A percentile compares a stretch with the other conserved stretches of the same genome.
Conservation (phyloP, 2,888 invertebrate species). For the Cerastis leucographa region DNA sequence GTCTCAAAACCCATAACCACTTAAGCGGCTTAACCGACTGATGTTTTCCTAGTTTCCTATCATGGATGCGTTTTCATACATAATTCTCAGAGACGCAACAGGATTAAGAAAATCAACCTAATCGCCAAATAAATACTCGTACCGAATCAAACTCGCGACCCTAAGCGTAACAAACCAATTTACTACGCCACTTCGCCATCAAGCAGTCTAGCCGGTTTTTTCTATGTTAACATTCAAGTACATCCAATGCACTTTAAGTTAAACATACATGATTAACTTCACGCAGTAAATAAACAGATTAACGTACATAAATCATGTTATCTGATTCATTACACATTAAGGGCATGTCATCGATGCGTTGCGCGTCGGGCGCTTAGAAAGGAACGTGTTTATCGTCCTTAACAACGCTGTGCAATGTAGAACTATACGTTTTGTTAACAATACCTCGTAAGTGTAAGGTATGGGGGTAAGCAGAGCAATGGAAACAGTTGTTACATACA, state of each 20-base stretch:
- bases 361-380: constrained; percentile 56
- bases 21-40: not conserved
- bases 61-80: too few species aligned
- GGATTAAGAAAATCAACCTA: not conserved
- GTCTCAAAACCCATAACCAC: not conserved
- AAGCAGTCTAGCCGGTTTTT: constrained; percentile 13
- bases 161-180: constrained; percentile 12
- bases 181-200: not conserved
- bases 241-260: constrained; percentile 12
- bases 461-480: not conserved
- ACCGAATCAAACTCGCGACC: constrained; percentile 10
- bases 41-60: not conserved
- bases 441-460: constrained; percentile 12
- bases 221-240: not conserved
- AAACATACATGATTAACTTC: constrained; percentile 26
- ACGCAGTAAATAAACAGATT: constrained; percentile 4
- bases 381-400: constrained; percentile 52
- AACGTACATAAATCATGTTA: constrained; percentile 31
- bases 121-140: not conserved
- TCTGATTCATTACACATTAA: constrained; percentile 50
- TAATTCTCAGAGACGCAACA: not conserved
- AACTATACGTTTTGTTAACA: constrained; percentile 29
- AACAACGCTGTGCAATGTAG: constrained; percentile 40
- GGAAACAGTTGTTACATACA: not conserved
- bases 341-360: constrained; percentile 63